Conservation (phyloP, 2,888 invertebrate genomes). For the Pimpla rufipes region DNA sequence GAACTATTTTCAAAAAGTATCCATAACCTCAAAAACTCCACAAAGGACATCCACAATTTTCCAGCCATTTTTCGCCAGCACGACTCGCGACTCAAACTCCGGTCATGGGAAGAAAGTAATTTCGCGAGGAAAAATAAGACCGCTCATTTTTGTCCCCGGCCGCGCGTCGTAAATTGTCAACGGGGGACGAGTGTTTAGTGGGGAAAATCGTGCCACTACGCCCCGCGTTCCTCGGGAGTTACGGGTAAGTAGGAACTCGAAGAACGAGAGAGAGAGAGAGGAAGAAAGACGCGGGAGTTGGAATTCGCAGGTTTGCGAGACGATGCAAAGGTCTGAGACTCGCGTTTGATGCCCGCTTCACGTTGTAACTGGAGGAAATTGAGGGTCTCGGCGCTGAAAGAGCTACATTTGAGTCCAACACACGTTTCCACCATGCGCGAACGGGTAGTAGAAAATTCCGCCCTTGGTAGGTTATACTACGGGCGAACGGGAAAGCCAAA, state of each 20-base stretch:
- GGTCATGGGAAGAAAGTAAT: not conserved
- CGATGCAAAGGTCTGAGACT: constrained; percentile 12
- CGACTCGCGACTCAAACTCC: not conserved
- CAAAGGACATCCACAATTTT: no score
- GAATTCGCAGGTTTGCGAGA: not conserved
- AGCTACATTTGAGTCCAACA: constrained; percentile 58
- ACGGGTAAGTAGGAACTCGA: constrained; percentile 15
- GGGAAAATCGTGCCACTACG: not conserved
- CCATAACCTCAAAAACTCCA: no score
- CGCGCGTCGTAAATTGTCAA: not conserved
- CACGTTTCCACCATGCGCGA: constrained; percentile 54
- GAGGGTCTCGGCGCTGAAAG: constrained; percentile 35
- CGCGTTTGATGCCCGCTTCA: constrained; percentile 44
- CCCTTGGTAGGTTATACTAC: constrained; percentile 10
- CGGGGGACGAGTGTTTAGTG: not conserved
- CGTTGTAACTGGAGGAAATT: constrained; percentile 45
- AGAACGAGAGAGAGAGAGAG: not conserved
- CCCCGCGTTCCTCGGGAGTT: not conserved
- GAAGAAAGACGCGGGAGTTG: no score
- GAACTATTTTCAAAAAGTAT: no score
- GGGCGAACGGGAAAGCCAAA: constrained; percentile 34
- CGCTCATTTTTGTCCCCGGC: not conserved
- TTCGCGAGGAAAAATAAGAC: not conserved
- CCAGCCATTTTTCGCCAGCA: not conserved
- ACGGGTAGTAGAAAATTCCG: constrained; percentile 50